Evolutionary conservation across 2,797 vertebrate species (phyloP), one percentile per base, ranked within the genome.

Genomic region (Phrynocephalus vlangalii): DNA sequence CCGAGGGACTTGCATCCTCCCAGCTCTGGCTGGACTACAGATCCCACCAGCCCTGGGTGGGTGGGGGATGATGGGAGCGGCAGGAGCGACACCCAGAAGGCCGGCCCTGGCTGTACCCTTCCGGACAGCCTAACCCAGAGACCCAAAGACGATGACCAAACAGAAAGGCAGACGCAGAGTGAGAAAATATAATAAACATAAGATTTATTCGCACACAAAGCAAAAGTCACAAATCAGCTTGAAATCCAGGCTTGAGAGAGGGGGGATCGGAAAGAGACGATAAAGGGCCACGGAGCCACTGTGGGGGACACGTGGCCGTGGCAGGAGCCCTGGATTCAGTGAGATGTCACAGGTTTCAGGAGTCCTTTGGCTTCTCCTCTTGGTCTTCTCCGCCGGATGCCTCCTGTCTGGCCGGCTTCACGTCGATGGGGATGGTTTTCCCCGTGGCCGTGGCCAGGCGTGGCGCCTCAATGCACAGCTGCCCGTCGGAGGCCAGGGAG

Each of bases 391-490:
- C 56, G 9, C 20, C 56, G 8, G 33, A 77, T 7, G 0, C 22
- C 56, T 79, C 5, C 2, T 50, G 67, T 7, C 10, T 28, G 0
- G 33, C 56, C 0, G 77, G 38, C n/a, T 84, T 73, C 7, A 88
- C 38, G 6, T 88, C 82, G 3, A 88, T 84, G 68, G 87, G 83
- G 70, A 88, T 84, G 28, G 87, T 1, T 10, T 80, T 79, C 20
- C 20, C 81, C 2, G 30, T 4, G 16, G 72, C 1, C 3, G 33
- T 8, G 1, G 77, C 70, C 87, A 84, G 7, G 5, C 87, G 83
- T 3, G 82, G 77, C 4, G 82, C 87, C 67, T 84, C 87, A 1
- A 88, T 18, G 28, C 82, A 84, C 56, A 88, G 56, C 44, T 38
- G 68, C 22, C 87, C 87, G 3, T 67, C 87, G 0, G 87, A 8